Conservation (phyloP, 2,113 vertebrate species). For the Dasyprocta punctata region DNA sequence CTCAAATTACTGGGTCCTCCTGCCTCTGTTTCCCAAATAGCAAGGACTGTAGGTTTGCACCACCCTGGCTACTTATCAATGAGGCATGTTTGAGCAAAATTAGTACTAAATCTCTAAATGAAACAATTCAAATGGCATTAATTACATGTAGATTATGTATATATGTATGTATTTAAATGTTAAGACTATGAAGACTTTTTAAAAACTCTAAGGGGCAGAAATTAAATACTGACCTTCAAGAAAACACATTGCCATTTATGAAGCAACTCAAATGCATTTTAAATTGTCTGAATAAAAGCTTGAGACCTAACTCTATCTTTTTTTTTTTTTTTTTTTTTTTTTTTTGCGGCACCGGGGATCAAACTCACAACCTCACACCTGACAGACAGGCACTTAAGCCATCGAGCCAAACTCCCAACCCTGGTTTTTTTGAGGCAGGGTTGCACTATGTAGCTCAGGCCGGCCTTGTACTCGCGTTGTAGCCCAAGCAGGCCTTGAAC, state of each 20-base stretch:
- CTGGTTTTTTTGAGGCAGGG: too few relatives aligned
- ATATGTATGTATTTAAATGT: neutral
- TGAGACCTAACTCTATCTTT: too few relatives aligned
- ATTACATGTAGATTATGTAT: neutral
- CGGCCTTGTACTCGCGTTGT: too few relatives aligned
- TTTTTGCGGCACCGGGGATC: too few relatives aligned
- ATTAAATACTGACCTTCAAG: neutral
- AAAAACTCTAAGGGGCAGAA: neutral
- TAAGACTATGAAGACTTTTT: neutral
- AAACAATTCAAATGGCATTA: slow-evolving; percentile 17
- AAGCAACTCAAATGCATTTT: neutral
- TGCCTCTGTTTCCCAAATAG: neutral
- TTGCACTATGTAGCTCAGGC: too few relatives aligned
- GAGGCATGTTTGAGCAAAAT: slow-evolving; percentile 10
- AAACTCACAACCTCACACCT: too few relatives aligned
- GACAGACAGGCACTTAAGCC: too few relatives aligned
- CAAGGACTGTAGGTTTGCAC: neutral
- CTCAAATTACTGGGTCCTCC: neutral
- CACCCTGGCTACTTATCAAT: neutral
- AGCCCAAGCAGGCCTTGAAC: too few relatives aligned
- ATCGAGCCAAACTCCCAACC: too few relatives aligned
- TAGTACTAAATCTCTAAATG: neutral
- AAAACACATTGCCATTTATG: neutral
- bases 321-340: too few relatives aligned
- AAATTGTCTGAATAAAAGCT: neutral